Base-by-base conservation (phyloP, 2,888 invertebrate genomes). In the Xanthorhoe designata region DNA sequence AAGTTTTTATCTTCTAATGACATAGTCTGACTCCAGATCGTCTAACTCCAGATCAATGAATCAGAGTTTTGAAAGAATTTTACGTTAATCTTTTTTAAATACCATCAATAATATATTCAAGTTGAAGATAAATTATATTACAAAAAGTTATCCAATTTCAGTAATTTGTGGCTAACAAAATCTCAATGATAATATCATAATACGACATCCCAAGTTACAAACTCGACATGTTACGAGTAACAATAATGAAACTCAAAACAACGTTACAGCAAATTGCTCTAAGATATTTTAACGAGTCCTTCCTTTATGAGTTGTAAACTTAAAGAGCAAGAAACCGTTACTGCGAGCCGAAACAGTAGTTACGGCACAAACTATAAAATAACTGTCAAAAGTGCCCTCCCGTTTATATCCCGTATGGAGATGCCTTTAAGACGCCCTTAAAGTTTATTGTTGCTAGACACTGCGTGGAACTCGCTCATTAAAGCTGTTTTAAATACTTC, bases 251-350 rank as follows among this genome's bases (percentile, higher is more conserved):
- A 61, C 49, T 60, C 58, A 54, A 62, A 60, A 53, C 55, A 58
- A 51, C 51, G 51, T 59, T 55, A 29, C 51, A 54, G 63, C 57
- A 68, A 61, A 68, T 67, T 68, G 53, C 63, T 68, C 61, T 52
- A 58, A 64, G 60, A 64, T 64, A 68, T 63, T 68, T 60, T 53
- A 68, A 68, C 63, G 64, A 45, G 61, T 29, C 61, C 50, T 59
- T 49, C 64, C 56, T 55, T 62, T 62, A 67, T 57, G 64, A 54
- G 49, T 54, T 64, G 67, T 67, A 68, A 68, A 68, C 61, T 68
- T 49, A 50, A 61, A 35, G 64, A 57, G 32, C 56, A 50, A 56
- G 63, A 64, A 60, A 64, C 63, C 63, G 35, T 68, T 49, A 24
- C 61, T 29, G 29, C 29, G 52, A 54, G 57, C 57, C 61, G 49